Base-by-base conservation (phyloP, 2,888 invertebrate species). In the Drosophila tanythrix region DNA sequence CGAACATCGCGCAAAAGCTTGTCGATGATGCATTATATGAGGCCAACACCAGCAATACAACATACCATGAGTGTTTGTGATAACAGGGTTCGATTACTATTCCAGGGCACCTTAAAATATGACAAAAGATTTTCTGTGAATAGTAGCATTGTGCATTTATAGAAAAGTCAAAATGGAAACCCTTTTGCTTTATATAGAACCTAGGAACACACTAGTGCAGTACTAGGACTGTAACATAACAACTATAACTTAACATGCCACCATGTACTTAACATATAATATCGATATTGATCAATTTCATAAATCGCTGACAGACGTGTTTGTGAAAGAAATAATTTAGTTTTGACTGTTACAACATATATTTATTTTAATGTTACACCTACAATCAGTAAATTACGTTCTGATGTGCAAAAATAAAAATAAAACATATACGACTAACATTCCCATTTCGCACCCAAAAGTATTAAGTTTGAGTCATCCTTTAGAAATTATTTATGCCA, bases 1-100 rank as follows among this genome's bases (percentile, higher is more conserved):
- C 96, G 21, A 97, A 92, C 93, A 96, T 95, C 91, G 97, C 96
- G 87, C 95, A 95, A 91, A 96, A 96, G 55, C 95, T 95, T 75
- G 96, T 96, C 31, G 95, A 94, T 50, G 96, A 94, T 64, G 95
- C 93, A 61, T 96, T 93, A 89, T 96, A 98, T 55, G 96, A 91
- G 18, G 95, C 78, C 5, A 98, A 83, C 85, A 96, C 96, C 51
- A 97, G 91, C 35, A 97, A 93, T 38, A 97, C 88, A 4, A 97
- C 94, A 1, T 94, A 92, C 83, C 95, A 95, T 69, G 96, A n/a
- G 94, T 0, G 96, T 95, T 81, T 95, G 93, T 0, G 96, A 95
- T 64, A 97, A 94, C 8, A 97, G 95, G 0, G 95, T 94, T 31
- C 93, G 90, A 11, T 93, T 92, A 1, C 79, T 59, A 7, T 93